Percentiles rank a stretch among this genome's conserved stretches.
Evolutionary conservation across 2,888 invertebrate species (phyloP).

Genomic region (Kuschelorhynchus macadamiae): DNA sequence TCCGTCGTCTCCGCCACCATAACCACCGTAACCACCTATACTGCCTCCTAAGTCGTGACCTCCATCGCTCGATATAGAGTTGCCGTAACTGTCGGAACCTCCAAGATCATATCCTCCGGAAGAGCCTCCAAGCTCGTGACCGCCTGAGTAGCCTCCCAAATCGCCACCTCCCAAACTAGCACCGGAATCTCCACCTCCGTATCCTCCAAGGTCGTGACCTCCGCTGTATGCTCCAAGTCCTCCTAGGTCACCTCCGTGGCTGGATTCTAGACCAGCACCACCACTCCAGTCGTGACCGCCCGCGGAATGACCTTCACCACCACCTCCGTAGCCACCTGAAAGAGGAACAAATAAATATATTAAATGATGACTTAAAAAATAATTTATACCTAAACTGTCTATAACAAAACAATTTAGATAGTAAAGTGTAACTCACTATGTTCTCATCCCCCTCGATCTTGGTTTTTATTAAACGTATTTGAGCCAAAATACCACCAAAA

Average conservation of each 20-base stretch:
- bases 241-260: constrained; percentile 56
- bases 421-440: too few relatives aligned
- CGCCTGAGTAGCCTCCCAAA: constrained; percentile 64
- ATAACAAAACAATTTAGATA: too few relatives aligned
- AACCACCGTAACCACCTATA: constrained; percentile 54
- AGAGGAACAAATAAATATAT: not conserved
- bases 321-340: constrained; percentile 17
- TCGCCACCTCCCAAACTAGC: constrained; percentile 49
- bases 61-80: constrained; percentile 50
- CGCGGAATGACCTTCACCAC: constrained; percentile 60
- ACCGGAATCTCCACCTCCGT: constrained; percentile 57
- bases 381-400: too few relatives aligned
- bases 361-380: not conserved
- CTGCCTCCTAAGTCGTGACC: constrained; percentile 54
- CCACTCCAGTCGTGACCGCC: constrained; percentile 62
- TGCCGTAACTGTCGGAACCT: constrained; percentile 48
- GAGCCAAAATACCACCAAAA: too few relatives aligned
- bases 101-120: constrained; percentile 53
- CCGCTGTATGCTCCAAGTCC: constrained; percentile 63
- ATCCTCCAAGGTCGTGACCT: constrained; percentile 62
- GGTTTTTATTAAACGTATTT: too few relatives aligned
- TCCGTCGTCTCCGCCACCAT: constrained; percentile 55
- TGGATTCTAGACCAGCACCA: constrained; percentile 21
- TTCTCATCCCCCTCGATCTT: too few relatives aligned
- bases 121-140: constrained; percentile 58